Base-by-base conservation (phyloP, 2,888 invertebrate species). In the Stenoptilia bipunctidactyla region DNA sequence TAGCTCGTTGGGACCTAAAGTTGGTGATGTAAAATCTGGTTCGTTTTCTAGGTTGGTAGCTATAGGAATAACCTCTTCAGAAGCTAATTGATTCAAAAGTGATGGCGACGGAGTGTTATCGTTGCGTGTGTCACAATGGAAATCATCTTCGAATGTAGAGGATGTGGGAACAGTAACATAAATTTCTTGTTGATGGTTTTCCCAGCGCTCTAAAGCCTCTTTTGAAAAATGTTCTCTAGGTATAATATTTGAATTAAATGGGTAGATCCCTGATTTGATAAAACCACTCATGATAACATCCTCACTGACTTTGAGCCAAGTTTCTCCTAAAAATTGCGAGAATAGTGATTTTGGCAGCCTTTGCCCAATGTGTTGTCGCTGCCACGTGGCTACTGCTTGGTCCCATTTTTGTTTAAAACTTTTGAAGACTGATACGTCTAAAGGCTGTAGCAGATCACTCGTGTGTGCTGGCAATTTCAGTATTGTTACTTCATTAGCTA, bases 361-460 rank as follows among this genome's bases (percentile, higher is more conserved):
- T 13, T 15, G 27, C 3, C 49, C 49, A 8, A 45, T 36, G 41
- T 48, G 45, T 12, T 37, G 13, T 10, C 52, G 36, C 25, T 53
- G 53, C 52, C 50, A 53, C 43, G 50, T 40, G 2, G 51, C 48
- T 1, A 52, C 33, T 12, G 38, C n/a, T 13, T 27, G 34, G 40
- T 53, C 55, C 51, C 55, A 53, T 9, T 34, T 37, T 34, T 49
- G 49, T 49, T 55, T 53, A 36, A 52, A 51, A 12, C 50, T 41
- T 40, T 53, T 55, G 36, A 47, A 48, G 1, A 49, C 52, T 2
- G 50, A 37, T 15, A 52, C 10, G 37, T 52, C 50, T 1, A 51
- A 33, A 10, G 51, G 52, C 35, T 52, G 54, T n/a, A 50, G 44
- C 12, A 52, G 15, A 34, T 53, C 45, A 38, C 48, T 48, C 4